Evolutionary conservation across 2,888 invertebrate genomes (phyloP).

Genomic region (Entomobrya proxima): DNA sequence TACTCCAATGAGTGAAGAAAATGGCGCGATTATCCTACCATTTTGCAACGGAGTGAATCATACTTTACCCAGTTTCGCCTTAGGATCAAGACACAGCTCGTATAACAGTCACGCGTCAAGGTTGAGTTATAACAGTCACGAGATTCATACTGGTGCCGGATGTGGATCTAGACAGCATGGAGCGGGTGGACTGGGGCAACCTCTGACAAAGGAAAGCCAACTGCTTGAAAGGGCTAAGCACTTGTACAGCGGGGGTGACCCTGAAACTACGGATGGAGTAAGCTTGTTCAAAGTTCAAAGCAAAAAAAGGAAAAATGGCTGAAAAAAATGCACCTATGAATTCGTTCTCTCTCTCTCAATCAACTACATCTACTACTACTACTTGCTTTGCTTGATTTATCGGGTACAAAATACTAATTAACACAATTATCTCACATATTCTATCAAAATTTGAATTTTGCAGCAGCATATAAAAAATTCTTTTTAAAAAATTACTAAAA

Average conservation of each 20-base stretch:
- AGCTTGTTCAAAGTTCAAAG: too few species aligned
- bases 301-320: too few species aligned
- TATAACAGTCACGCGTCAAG: constrained; percentile 96
- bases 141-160: constrained; percentile 85
- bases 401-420: too few species aligned
- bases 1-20: constrained; percentile 98
- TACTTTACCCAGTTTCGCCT: neutral
- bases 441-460: too few species aligned
- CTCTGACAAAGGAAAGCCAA: constrained; percentile 91
- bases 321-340: too few species aligned
- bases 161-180: constrained; percentile 77
- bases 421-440: too few species aligned
- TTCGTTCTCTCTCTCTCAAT: too few species aligned
- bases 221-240: constrained; percentile 80
- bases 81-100: constrained; percentile 91
- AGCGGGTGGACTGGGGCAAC: constrained; percentile 76
- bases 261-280: constrained; percentile 4
- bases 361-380: too few species aligned
- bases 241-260: constrained; percentile 64
- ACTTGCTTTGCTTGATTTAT: too few species aligned
- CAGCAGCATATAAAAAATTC: too few species aligned
- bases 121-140: constrained; percentile 95
- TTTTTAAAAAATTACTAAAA: too few species aligned
- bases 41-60: constrained; percentile 26
- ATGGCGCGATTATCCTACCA: constrained; percentile 88